Evolutionary conservation across 2,113 vertebrate species (phyloP).

Genomic region (Embiotoca jacksoni): DNA sequence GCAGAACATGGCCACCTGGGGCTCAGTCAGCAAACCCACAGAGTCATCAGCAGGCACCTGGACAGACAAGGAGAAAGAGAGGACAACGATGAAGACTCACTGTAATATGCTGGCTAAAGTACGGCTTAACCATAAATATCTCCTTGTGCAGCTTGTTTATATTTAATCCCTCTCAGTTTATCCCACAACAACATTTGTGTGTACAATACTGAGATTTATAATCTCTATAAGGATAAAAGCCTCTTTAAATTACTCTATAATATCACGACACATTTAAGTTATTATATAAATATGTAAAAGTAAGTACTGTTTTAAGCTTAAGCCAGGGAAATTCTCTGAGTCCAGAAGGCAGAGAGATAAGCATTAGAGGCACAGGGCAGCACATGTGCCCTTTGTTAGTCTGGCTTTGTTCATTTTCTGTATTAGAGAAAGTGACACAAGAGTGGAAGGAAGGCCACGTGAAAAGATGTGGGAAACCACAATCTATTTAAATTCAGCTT

Average conservation of each 20-base stretch:
- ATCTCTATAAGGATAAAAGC: conserved; percentile 14
- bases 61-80: conserved; percentile 20
- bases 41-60: conserved; percentile 95
- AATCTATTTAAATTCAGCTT: conserved; percentile 1
- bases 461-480: not conserved
- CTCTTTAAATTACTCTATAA: conserved; percentile 22
- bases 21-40: conserved; percentile 89
- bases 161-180: conserved; percentile 5
- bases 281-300: conserved; percentile 32
- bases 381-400: conserved; percentile 17
- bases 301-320: conserved; percentile 22
- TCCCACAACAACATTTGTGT: not conserved
- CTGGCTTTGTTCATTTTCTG: conserved; percentile 3
- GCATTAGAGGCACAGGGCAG: conserved; percentile 17
- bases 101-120: not conserved
- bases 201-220: conserved; percentile 13
- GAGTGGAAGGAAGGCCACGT: not conserved
- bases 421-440: not conserved
- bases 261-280: conserved; percentile 19
- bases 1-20: conserved; percentile 87
- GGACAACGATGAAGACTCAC: not conserved
- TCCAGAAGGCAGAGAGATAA: conserved; percentile 17
- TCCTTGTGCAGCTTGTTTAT: conserved; percentile 3
- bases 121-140: conserved; percentile 13
- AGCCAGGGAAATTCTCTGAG: conserved; percentile 12